phyloP scores from a whole-genome alignment of 2,113 vertebrate genomes.

The Polyodon spathula region DNA sequence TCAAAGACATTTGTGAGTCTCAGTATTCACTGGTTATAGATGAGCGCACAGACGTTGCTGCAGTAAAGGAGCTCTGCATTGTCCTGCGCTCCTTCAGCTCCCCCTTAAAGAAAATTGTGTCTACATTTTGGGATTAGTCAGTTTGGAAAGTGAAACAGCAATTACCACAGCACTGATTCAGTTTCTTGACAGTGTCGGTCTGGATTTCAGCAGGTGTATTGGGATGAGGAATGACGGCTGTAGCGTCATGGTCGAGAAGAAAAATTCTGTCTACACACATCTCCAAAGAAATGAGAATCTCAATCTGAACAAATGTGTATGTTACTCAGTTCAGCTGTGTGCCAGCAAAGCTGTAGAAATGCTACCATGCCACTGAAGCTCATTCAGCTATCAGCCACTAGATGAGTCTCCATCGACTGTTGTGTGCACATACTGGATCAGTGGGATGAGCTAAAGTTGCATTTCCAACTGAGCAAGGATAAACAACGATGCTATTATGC shows the following conservation, averaged over 20 bases:
- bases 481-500: no score
- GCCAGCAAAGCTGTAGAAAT: neutral
- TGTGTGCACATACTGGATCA: no score
- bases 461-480: no score
- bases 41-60: constrained; percentile 13
- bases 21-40: constrained; percentile 14
- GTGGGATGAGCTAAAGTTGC: no score
- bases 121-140: constrained; percentile 12
- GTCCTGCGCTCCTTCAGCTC: constrained; percentile 10
- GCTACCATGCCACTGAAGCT: no score
- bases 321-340: constrained; percentile 15
- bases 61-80: constrained; percentile 10
- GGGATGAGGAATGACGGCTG: constrained; percentile 1
- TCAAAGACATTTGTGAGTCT: constrained; percentile 8
- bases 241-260: constrained; percentile 16
- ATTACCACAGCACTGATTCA: constrained; percentile 4
- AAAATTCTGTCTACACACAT: constrained; percentile 14
- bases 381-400: no score
- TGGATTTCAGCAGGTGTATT: constrained; percentile 5
- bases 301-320: constrained; percentile 15
- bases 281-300: constrained; percentile 10
- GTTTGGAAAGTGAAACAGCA: constrained; percentile 9
- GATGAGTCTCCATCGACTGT: no score
- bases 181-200: constrained; percentile 7
- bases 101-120: constrained; percentile 15